Evolutionary conservation across 1,140 invertebrate genomes (phyloP).

Genomic region (Leptinotarsa lineolata): DNA sequence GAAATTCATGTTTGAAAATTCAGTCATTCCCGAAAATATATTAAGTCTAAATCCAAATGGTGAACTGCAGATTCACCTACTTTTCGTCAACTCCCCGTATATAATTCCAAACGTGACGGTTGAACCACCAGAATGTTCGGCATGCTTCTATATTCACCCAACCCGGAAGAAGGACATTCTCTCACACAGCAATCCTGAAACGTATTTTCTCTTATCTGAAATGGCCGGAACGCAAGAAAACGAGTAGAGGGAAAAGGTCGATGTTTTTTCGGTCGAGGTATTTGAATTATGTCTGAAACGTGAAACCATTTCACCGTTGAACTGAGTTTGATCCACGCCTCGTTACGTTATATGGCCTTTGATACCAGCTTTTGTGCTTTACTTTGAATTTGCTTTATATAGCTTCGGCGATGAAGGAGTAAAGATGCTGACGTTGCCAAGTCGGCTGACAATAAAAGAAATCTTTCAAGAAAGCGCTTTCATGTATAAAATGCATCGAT

Average conservation of each 20-base stretch:
- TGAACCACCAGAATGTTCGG: too few species aligned
- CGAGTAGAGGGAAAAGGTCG: not conserved
- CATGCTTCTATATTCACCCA: too few species aligned
- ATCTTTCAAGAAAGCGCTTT: too few species aligned
- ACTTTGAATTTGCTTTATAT: slow-evolving; percentile 9
- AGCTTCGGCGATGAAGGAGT: not conserved
- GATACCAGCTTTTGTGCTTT: slow-evolving; percentile 8
- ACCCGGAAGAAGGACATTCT: not conserved
- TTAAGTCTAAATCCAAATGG: too few species aligned
- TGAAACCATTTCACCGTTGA: slow-evolving; percentile 1
- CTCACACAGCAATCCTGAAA: not conserved
- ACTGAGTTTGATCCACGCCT: slow-evolving; percentile 7
- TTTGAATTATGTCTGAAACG: slow-evolving; percentile 3
- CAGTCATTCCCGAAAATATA: too few species aligned
- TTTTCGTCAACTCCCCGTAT: too few species aligned
- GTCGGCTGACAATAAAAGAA: too few species aligned
- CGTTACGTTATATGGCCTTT: slow-evolving; percentile 8
- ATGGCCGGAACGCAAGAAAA: not conserved
- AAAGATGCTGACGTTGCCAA: not conserved
- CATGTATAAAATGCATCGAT: too few species aligned
- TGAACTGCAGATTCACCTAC: too few species aligned
- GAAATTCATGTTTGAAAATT: too few species aligned
- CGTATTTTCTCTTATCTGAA: not conserved
- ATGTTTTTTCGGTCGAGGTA: not conserved
- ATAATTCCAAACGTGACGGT: too few species aligned